Conservation (phyloP, 1,140 invertebrate genomes). For the Lycorma delicatula region DNA sequence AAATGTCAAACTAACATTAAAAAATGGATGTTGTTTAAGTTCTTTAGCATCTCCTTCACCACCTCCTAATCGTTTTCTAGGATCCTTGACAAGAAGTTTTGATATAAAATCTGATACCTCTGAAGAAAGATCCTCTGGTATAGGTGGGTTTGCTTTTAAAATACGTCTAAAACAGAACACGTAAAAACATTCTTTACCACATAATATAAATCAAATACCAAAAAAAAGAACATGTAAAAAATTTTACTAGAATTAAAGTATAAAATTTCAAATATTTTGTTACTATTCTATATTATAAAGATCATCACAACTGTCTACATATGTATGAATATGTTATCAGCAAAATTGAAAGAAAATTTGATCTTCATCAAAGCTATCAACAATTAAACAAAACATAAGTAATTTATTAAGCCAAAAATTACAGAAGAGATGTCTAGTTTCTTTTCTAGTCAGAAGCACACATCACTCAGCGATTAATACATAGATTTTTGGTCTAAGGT, state of each 20-base stretch:
- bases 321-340: too few relatives aligned
- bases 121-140: conserved; percentile 59
- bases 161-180: conserved; percentile 63
- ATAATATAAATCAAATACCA: not conserved
- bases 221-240: not conserved
- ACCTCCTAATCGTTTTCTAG: conserved; percentile 72
- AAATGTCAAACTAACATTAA: conserved; percentile 43
- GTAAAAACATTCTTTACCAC: too few relatives aligned
- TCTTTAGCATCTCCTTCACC: conserved; percentile 70
- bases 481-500: too few relatives aligned
- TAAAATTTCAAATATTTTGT: too few relatives aligned
- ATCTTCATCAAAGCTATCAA: too few relatives aligned
- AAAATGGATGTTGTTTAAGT: conserved; percentile 80
- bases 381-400: too few relatives aligned
- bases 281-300: too few relatives aligned
- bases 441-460: too few relatives aligned
- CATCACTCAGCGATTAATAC: too few relatives aligned
- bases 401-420: too few relatives aligned
- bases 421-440: too few relatives aligned
- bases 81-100: conserved; percentile 81
- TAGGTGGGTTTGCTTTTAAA: conserved; percentile 73
- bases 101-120: conserved; percentile 56
- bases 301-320: not conserved
- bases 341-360: too few relatives aligned
- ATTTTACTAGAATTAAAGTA: not conserved